Percentiles rank a stretch among this genome's conserved stretches.
Conservation (phyloP, 2,888 invertebrate species). For the Muscina levida region DNA sequence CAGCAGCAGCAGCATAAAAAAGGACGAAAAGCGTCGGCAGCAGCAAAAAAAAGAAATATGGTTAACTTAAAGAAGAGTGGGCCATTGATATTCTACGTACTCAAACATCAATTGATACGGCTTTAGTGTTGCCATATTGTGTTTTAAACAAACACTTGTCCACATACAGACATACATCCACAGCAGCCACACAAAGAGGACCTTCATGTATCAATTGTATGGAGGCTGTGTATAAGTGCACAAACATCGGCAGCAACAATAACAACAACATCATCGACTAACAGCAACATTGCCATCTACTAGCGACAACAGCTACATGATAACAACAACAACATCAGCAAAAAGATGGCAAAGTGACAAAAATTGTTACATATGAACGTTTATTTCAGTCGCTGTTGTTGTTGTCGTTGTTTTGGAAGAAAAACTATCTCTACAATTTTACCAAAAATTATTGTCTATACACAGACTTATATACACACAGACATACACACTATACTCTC, state of each 20-base stretch:
- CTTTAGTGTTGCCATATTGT: constrained; percentile 32
- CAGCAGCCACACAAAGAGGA: constrained; percentile 43
- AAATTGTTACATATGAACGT: constrained; percentile 66
- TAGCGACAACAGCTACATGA: constrained; percentile 1
- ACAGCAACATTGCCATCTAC: constrained; percentile 16
- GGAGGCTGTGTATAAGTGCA: constrained; percentile 2
- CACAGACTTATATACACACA: background rate
- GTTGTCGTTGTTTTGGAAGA: constrained; percentile 7
- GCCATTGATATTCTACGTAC: too few species aligned
- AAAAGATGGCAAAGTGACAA: constrained; percentile 76
- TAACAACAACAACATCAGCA: constrained; percentile 12
- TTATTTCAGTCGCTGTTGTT: constrained; percentile 30
- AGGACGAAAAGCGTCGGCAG: background rate
- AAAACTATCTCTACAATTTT: constrained; percentile 38
- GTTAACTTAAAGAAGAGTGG: too few species aligned
- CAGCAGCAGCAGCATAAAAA: constrained; percentile 35
- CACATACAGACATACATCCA: constrained; percentile 52
- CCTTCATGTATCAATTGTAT: constrained; percentile 41
- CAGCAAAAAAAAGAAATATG: constrained; percentile 14
- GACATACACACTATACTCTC: background rate
- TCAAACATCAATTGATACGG: constrained; percentile 33
- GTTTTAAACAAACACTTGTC: constrained; percentile 36
- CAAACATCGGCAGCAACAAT: constrained; percentile 18
- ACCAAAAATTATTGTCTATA: constrained; percentile 23
- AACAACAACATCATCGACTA: too few species aligned